A percentile compares a stretch with the other conserved stretches of the same genome.
These are phyloP conservation scores for Hestina assimilis DNA, from an alignment of 1,140 invertebrate species.

Conservation along the genomic window DNA sequence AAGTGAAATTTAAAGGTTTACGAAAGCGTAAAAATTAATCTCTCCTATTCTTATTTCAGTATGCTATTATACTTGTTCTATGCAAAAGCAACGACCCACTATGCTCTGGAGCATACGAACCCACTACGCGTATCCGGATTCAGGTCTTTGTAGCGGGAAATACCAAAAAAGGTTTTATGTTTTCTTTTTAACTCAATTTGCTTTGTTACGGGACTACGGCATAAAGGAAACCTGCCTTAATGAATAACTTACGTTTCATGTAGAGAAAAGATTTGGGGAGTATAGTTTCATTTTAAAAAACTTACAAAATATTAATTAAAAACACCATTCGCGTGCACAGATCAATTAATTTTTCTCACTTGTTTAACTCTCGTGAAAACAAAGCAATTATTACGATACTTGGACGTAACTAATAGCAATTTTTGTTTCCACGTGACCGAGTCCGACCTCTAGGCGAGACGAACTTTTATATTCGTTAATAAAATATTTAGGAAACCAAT, in stretches of 20 bases:
- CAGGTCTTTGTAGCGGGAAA: not conserved
- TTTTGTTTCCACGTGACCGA: constrained; percentile 65
- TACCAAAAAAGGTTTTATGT: constrained; percentile 2
- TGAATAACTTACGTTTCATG: not conserved
- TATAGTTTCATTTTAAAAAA: too few species aligned
- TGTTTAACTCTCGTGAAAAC: constrained; percentile 10
- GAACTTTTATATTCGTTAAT: not conserved
- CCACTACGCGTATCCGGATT: not conserved
- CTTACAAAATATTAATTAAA: too few species aligned
- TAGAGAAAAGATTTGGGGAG: too few species aligned
- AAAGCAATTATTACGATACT: constrained; percentile 17
- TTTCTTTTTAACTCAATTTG: constrained; percentile 4
- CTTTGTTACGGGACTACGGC: not conserved
- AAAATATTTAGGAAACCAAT: constrained; percentile 1
- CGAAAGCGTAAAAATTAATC: too few species aligned
- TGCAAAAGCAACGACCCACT: constrained; percentile 7
- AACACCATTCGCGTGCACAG: too few species aligned
- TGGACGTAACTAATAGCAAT: constrained; percentile 59
- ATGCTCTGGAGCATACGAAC: not conserved
- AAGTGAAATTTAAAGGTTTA: too few species aligned
- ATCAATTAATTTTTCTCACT: constrained; percentile 17
- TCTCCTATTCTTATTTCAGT: too few species aligned
- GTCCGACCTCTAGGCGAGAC: constrained; percentile 17
- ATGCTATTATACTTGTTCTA: constrained; percentile 7
- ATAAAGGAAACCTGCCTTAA: not conserved